Conservation (phyloP, 2,888 invertebrate genomes). For the Sminthurinus aureus region DNA sequence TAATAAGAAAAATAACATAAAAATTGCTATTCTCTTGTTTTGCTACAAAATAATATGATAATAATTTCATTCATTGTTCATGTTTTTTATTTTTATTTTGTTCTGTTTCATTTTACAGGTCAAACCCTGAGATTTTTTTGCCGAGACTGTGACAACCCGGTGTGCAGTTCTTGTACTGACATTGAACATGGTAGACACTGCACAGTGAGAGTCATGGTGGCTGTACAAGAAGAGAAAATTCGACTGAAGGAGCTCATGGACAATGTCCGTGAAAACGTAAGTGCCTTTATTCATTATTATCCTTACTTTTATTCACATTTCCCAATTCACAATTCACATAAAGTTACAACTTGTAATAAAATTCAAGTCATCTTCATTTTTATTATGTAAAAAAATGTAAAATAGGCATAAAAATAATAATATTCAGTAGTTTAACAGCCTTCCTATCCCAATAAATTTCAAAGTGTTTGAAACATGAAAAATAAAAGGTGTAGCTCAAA, state of each 20-base stretch:
- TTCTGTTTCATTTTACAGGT: slow-evolving; percentile 48
- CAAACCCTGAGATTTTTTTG: slow-evolving; percentile 64
- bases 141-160: slow-evolving; percentile 66
- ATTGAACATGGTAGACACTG: slow-evolving; percentile 65
- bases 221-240: slow-evolving; percentile 63
- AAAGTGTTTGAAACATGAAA: too few species aligned
- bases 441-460: too few species aligned
- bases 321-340: too few species aligned
- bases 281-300: slow-evolving; percentile 16
- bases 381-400: too few species aligned
- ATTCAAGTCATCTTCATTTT: too few species aligned
- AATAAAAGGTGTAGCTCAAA: too few species aligned
- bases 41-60: too few species aligned
- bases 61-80: too few species aligned
- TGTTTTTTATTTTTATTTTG: background rate
- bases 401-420: too few species aligned
- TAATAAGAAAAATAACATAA: background rate
- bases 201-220: slow-evolving; percentile 63
- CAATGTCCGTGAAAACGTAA: slow-evolving; percentile 60
- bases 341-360: too few species aligned
- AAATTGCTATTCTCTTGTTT: too few species aligned
- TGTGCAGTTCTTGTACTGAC: slow-evolving; percentile 65
- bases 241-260: slow-evolving; percentile 60
- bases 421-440: too few species aligned
- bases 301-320: background rate